These are phyloP conservation scores for Cossypha heuglini DNA, from an alignment of 2,797 vertebrate species.

Conservation along the genomic window DNA sequence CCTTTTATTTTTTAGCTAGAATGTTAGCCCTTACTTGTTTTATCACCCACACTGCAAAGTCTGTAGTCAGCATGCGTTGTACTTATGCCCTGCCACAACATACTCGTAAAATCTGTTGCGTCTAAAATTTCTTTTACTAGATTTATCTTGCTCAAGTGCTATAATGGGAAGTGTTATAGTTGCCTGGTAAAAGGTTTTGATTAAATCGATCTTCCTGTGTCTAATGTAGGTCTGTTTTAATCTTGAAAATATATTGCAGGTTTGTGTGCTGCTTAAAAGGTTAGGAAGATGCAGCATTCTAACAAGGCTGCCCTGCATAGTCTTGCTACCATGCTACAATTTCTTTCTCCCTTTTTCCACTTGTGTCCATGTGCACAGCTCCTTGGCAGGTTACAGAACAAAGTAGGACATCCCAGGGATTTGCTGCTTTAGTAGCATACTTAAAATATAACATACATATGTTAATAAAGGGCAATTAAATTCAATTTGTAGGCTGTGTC, in stretches of 20 bases:
- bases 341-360: background rate
- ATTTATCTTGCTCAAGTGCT: background rate
- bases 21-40: background rate
- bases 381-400: background rate
- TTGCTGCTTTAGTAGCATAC: background rate
- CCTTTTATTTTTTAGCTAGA: background rate
- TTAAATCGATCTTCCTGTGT: background rate
- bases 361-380: background rate
- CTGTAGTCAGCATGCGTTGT: background rate
- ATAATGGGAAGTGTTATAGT: background rate
- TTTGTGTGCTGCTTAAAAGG: background rate
- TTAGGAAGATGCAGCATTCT: background rate
- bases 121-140: background rate
- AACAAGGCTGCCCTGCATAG: background rate
- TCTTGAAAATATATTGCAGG: background rate
- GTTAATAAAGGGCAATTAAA: background rate
- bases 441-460: background rate
- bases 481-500: background rate
- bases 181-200: background rate
- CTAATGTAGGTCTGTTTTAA: background rate
- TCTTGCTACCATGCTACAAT: accelerated
- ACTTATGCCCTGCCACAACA: background rate
- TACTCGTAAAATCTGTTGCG: background rate
- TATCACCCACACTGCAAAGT: background rate
- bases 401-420: background rate